These are phyloP conservation scores for Ophion obscuratus DNA, from an alignment of 2,888 invertebrate genomes.

Conservation along the genomic window DNA sequence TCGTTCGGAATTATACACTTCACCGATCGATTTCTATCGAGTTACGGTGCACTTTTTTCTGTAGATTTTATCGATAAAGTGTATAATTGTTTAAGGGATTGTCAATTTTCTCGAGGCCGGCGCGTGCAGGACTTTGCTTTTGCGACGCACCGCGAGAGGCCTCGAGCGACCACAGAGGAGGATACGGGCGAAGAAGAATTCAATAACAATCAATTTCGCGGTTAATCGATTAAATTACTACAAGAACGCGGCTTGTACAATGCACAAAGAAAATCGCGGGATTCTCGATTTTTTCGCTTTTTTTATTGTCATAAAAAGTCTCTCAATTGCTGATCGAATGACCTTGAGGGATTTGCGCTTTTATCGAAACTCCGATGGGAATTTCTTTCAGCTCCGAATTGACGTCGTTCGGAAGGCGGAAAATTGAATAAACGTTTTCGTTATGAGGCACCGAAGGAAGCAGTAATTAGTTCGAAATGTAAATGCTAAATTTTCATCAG, in stretches of 20 bases:
- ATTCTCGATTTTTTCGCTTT: conserved; percentile 21
- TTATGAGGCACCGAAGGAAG: background rate
- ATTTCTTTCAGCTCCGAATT: background rate
- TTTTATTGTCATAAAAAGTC: conserved; percentile 39
- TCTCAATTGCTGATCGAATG: background rate
- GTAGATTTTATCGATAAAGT: background rate
- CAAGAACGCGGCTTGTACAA: conserved; percentile 66
- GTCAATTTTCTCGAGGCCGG: conserved; percentile 31
- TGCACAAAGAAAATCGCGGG: conserved; percentile 42
- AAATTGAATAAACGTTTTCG: background rate
- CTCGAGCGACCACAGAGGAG: conserved; percentile 26
- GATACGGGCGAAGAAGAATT: conserved; percentile 46
- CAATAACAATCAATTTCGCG: conserved; percentile 81
- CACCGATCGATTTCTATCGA: background rate
- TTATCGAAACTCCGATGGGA: background rate
- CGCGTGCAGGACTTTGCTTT: conserved; percentile 39
- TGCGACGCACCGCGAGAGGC: conserved; percentile 38
- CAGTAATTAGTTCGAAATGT: background rate
- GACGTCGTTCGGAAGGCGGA: background rate
- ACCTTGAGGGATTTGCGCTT: background rate
- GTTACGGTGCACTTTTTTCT: background rate
- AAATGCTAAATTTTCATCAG: background rate
- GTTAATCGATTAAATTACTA: conserved; percentile 81
- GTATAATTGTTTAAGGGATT: conserved; percentile 61
- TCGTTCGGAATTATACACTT: background rate